Percentiles rank a stretch among this genome's conserved stretches.
Conservation (phyloP, 2,797 vertebrate species). For the Brachyrhaphis roseni region DNA sequence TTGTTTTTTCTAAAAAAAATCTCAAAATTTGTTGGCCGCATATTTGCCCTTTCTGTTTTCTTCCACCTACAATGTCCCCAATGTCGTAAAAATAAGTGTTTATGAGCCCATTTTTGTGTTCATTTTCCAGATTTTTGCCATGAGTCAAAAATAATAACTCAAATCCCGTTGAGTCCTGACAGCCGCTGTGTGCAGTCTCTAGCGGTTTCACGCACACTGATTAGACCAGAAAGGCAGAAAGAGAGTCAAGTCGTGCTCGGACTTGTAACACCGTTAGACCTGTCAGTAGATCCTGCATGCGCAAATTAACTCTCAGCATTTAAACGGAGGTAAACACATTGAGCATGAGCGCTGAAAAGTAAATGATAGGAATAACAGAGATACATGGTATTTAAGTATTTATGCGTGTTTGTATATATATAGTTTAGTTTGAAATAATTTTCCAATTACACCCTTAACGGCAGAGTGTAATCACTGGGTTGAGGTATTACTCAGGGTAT, state of each 20-base stretch:
- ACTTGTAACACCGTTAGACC: slow-evolving; percentile 55
- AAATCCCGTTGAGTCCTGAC: slow-evolving; percentile 34
- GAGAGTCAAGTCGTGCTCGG: slow-evolving; percentile 57
- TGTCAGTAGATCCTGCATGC: slow-evolving; percentile 55
- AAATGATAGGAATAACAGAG: slow-evolving; percentile 19
- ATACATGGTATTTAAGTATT: slow-evolving; percentile 24
- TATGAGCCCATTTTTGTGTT: slow-evolving; percentile 8
- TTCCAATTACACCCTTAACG: slow-evolving; percentile 28
- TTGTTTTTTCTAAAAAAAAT: too few relatives aligned
- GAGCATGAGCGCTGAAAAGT: slow-evolving; percentile 16
- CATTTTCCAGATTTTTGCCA: slow-evolving; percentile 24
- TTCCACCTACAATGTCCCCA: too few relatives aligned
- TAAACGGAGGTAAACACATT: slow-evolving; percentile 5
- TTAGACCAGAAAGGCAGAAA: slow-evolving; percentile 65
- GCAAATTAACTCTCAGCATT: slow-evolving; percentile 47
- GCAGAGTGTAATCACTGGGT: slow-evolving; percentile 27
- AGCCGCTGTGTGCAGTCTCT: slow-evolving; percentile 28
- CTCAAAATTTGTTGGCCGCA: too few relatives aligned
- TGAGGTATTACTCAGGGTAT: slow-evolving; percentile 24
- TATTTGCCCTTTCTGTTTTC: too few relatives aligned
- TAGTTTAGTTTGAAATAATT: slow-evolving; percentile 31
- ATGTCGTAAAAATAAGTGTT: background rate
- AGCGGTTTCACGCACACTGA: slow-evolving; percentile 52
- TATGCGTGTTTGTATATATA: slow-evolving; percentile 50
- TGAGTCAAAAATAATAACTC: slow-evolving; percentile 42